These are phyloP conservation scores for Margaritifera margaritifera DNA, from an alignment of 2,888 invertebrate species.

Conservation along the genomic window DNA sequence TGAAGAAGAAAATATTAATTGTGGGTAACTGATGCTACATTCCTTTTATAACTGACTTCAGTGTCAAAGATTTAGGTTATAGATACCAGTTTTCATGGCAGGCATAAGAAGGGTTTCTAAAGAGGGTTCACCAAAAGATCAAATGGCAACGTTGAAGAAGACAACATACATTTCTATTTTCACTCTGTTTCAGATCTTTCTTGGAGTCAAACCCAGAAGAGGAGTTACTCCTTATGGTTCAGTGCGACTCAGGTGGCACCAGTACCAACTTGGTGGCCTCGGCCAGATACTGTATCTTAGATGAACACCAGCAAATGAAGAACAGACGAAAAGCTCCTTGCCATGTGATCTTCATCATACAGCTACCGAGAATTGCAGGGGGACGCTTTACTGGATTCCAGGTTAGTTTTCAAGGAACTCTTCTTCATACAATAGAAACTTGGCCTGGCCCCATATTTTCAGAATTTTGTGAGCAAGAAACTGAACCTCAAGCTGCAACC, in stretches of 20 bases:
- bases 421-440: no score
- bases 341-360: conserved; percentile 54
- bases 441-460: no score
- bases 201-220: conserved; percentile 20
- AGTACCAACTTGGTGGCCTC: conserved; percentile 55
- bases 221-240: conserved; percentile 50
- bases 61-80: no score
- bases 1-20: no score
- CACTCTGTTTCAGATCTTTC: conserved; percentile 31
- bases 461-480: no score
- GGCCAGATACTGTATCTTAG: conserved; percentile 54
- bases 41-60: no score
- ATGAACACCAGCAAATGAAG: conserved; percentile 33
- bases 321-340: conserved; percentile 12
- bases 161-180: no score
- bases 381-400: conserved; percentile 58
- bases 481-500: neutral
- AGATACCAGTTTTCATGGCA: no score
- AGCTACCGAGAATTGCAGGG: conserved; percentile 51
- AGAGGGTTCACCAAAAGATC: no score
- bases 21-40: no score
- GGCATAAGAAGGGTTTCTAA: no score
- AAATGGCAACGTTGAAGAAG: no score
- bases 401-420: conserved; percentile 24
- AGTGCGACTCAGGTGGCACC: conserved; percentile 59